Conservation (phyloP, 2,113 vertebrate genomes). For the Cranoglanis bouderius region DNA sequence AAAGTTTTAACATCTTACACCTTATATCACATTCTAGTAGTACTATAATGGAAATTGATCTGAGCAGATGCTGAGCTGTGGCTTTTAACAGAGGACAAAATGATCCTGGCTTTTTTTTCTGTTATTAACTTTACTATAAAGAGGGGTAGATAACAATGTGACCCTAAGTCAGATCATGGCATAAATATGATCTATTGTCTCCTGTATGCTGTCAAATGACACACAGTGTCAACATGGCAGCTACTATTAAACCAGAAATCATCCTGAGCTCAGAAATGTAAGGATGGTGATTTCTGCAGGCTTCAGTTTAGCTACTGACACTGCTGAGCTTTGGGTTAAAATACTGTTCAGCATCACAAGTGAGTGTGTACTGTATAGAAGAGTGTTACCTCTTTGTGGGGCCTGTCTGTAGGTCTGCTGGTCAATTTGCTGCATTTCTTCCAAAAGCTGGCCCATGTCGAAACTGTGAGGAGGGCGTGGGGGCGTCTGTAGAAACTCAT, state of each 20-base stretch:
- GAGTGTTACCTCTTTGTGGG: conserved; percentile 87
- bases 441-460: conserved; percentile 96
- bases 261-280: not conserved
- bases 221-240: not conserved
- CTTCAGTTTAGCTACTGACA: not conserved
- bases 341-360: not conserved
- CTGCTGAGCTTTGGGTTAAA: not conserved
- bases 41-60: not conserved
- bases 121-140: not conserved
- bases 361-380: not conserved
- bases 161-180: not conserved
- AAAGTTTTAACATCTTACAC: conserved; percentile 9
- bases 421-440: conserved; percentile 99
- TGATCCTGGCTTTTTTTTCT: not conserved
- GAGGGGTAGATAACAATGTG: not conserved
- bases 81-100: not conserved
- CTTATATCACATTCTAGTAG: not conserved
- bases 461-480: conserved; percentile 90
- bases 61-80: not conserved
- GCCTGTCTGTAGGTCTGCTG: conserved; percentile 92
- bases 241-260: not conserved
- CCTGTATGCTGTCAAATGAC: not conserved
- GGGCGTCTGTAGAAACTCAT: conserved; percentile 90
- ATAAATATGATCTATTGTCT: not conserved
- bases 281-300: not conserved